A percentile compares a stretch with the other conserved stretches of the same genome.
Evolutionary conservation across 2,888 invertebrate species (phyloP).

Genomic region (Troglohyphantes excavatus): DNA sequence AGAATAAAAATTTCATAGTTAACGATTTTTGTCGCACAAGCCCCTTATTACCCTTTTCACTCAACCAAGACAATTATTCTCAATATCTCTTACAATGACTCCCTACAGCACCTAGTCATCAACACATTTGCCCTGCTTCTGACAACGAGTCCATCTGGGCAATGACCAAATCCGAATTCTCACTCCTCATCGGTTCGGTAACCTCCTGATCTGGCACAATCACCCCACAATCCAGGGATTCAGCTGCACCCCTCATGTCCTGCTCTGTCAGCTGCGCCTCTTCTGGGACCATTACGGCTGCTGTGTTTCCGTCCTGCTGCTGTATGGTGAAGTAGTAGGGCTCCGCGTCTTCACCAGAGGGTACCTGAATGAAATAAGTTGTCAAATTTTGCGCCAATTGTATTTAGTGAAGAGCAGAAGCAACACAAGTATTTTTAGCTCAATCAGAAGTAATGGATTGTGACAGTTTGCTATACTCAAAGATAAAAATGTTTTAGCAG

Average conservation of each 20-base stretch:
- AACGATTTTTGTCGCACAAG: too few species aligned
- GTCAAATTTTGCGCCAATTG: too few species aligned
- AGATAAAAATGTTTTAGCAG: too few species aligned
- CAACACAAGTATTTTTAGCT: too few species aligned
- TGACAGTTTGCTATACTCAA: too few species aligned
- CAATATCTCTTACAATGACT: too few species aligned
- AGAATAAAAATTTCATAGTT: too few species aligned
- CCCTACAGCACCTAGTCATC: not conserved
- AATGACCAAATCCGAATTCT: conserved; percentile 36
- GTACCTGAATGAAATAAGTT: conserved; percentile 44
- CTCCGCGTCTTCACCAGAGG: conserved; percentile 68
- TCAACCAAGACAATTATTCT: too few species aligned
- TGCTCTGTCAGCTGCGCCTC: conserved; percentile 46
- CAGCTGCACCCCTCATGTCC: conserved; percentile 23
- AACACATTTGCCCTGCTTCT: conserved; percentile 35
- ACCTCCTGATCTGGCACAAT: conserved; percentile 22
- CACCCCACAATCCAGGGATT: conserved; percentile 10
- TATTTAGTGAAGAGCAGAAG: too few species aligned
- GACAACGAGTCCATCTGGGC: conserved; percentile 37
- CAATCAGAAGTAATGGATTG: too few species aligned
- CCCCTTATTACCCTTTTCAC: too few species aligned
- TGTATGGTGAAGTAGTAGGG: conserved; percentile 79
- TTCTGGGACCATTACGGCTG: conserved; percentile 28
- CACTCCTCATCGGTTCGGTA: not conserved
- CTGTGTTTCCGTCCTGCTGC: conserved; percentile 72